Evolutionary conservation across 2,113 vertebrate species (phyloP), one percentile per base, ranked within the genome.

Genomic region (Passer domesticus): DNA sequence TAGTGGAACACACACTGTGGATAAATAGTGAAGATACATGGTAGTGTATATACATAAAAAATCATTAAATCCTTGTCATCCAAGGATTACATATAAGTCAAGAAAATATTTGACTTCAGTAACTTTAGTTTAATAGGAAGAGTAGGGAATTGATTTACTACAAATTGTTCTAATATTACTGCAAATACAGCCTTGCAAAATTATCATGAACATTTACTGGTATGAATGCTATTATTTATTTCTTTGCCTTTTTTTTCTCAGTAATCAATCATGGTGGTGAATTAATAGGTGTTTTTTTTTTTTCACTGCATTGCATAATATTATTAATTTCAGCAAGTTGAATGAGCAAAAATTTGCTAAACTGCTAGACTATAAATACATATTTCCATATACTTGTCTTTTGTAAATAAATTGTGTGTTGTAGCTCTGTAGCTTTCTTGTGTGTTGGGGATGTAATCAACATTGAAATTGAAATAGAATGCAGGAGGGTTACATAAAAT

Each of bases 131-230:
- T 83, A 84, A 44, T 55, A 6, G 14, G 19, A 63, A 74, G 27
- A 56, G 16, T 28, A 64, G 18, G 30, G 81, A 93, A 68, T 43
- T 93, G 47, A 89, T 94, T 92, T 83, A 81, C 39, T 87, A 82
- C 50, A 74, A 81, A 68, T 86, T 75, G 8, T 94, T 92, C 77
- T 77, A 88, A 75, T 92, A 88, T 81, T 77, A 33, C 47, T 90
- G n/a, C 19, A 53, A 78, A 78, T 27, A 70, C 4, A 85, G 27
- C 13, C 59, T 70, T 92, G 39, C 11, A 83, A 81, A 95, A 75
- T 92, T 78, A 41, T 89, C 19, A 56, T 35, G n/a, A 75, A 92
- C 78, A 86, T 96, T 86, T 94, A 78, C 31, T 0, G 0, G 9
- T 47, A 15, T 11, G 64, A 47, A 60, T 77, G 44, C 24, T 88